Base-by-base conservation (phyloP, 64 coral and sea anemone species). In the Montipora foliosa region DNA sequence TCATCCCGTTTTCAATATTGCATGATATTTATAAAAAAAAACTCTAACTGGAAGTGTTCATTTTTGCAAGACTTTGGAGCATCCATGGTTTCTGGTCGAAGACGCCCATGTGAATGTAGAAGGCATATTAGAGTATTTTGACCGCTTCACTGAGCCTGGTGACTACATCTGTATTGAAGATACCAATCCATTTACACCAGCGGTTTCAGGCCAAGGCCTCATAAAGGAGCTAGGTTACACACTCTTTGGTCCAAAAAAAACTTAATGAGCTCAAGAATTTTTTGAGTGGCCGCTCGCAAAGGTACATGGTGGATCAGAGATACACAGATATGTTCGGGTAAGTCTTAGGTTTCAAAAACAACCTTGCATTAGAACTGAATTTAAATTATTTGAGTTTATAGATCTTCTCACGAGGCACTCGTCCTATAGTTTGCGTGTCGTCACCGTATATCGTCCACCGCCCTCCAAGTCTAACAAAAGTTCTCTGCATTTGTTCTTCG, bases 261-360 rank as follows among this genome's bases (percentile, higher is more conserved):
- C 21, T 59, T 0, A 50, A 75, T 11, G 22, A 92, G 21, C 69
- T 75, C 17, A 92, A 76, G 45, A 73, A 66, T 6, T 95, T 95
- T 19, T 24, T 95, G 89, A 78, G 67, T 48, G 84, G 53, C 8
- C 84, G 77, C 87, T 77, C 89, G 6, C 69, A 75, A 5, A 88
- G 78, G 46, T 95, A 95, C 44, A 64, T 17, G 14, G 78, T 95
- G 45, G 94, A 95, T 24, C 79, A 82, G 1, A 57, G 58, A n/a
- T 95, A 95, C 71, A 89, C 94, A 13, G 94, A 95, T 22, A 37
- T 92, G 22, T 95, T 92, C 69, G 90, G 94, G 94, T 95, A 59
- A 67, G 89, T 57, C 53, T 57, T 6, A 11, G 37, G 37, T 37
- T 37, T 37, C 37, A 37, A 2, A 37, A 37, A 37, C 37, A 37